phyloP scores from a whole-genome alignment of 2,888 invertebrate species.

The Pseudococcus longispinus region DNA sequence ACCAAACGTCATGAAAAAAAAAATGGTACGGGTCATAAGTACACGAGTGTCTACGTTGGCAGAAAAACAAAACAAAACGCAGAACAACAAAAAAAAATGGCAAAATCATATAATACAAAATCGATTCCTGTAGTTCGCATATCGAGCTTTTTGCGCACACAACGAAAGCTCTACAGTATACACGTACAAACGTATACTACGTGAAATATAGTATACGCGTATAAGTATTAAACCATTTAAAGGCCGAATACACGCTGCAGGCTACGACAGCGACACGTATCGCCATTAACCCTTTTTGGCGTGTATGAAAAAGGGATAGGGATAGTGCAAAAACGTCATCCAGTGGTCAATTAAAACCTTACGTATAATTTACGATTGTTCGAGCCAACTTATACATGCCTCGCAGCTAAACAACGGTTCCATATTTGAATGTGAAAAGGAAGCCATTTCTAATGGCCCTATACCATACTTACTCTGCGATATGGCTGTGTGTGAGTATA shows the following conservation, averaged over 20 bases:
- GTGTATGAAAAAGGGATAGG: not conserved
- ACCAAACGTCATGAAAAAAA: not conserved
- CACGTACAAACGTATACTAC: too few species aligned
- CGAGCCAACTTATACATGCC: not conserved
- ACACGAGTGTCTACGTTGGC: too few species aligned
- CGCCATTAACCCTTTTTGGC: slow-evolving; percentile 13
- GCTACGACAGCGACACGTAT: not conserved
- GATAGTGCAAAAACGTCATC: slow-evolving; percentile 34
- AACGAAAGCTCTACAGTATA: not conserved
- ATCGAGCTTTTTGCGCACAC: not conserved
- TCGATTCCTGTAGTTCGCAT: not conserved
- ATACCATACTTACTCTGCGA: not conserved
- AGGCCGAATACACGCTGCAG: not conserved
- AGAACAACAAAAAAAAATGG: not conserved
- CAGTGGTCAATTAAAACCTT: slow-evolving; percentile 17
- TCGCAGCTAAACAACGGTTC: not conserved
- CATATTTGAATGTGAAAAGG: slow-evolving; percentile 21
- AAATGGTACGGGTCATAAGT: not conserved
- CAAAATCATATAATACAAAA: not conserved
- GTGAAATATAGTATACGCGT: not conserved
- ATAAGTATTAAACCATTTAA: not conserved
- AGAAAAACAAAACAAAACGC: not conserved
- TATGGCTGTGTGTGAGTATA: not conserved
- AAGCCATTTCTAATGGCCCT: slow-evolving; percentile 37
- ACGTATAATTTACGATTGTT: slow-evolving; percentile 10